Base-by-base conservation (phyloP, 1,140 invertebrate genomes). In the Bombus cullumanus region DNA sequence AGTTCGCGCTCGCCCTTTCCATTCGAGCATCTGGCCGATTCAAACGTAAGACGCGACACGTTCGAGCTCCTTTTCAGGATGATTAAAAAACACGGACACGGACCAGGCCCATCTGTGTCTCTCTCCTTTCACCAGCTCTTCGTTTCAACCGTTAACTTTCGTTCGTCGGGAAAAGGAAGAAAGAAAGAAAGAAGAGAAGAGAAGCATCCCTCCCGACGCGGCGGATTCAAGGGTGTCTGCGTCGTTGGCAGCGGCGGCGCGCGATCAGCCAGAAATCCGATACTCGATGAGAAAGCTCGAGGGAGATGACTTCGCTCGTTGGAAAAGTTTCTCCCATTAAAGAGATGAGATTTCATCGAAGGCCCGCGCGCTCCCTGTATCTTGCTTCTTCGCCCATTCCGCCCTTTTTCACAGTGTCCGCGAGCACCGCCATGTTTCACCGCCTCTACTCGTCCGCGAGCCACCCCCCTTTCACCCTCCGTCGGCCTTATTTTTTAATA, bases 261-360 rank as follows among this genome's bases (percentile, higher is more conserved):
- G 79, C 71, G 88, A 87, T 90, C 89, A 89, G 74, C 87, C 88
- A 86, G 83, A 90, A 88, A 80, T 90, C 68, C 83, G 86, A 90
- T 89, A 90, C 86, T 90, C 85, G 76, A 90, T 79, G 82, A 83
- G 81, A 88, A 90, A 90, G 53, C 82, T 90, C 88, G 39, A 81
- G 76, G 76, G 79, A 85, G 75, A 66, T 74, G 83, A 77, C 74
- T 86, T 91, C 68, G 81, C 72, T 74, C 72, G 76, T 71, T 80
- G 76, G 76, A 81, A 72, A 90, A 90, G 82, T 88, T 78, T 87
- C 77, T 86, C 83, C 89, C 89, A 90, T 90, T 90, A 90, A 90
- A 86, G 83, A 88, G 89, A 90, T 90, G 89, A 90, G 89, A 90
- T 90, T 90, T 90, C 89, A 90, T 85, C 80, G 86, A 90, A 85